A percentile compares a stretch with the other conserved stretches of the same genome.
Conservation (phyloP, 2,113 vertebrate species). For the Machaerirhynchus nigripectus region DNA sequence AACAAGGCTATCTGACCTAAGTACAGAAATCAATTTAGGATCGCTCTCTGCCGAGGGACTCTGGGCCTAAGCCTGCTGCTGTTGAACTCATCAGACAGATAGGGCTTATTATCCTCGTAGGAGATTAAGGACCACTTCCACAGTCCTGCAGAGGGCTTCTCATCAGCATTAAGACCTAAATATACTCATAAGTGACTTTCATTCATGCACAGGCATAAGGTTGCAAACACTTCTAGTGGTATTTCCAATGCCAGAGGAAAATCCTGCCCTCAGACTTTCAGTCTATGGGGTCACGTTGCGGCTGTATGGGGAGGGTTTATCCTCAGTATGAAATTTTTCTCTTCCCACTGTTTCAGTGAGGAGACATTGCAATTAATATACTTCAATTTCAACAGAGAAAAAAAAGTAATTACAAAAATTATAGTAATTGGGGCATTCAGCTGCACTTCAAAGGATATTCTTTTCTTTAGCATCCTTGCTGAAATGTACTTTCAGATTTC, state of each 20-base stretch:
- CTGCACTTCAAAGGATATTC: neutral
- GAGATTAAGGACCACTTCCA: neutral
- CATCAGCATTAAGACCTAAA: neutral
- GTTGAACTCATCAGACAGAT: neutral
- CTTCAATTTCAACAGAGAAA: neutral
- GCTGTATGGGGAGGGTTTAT: neutral
- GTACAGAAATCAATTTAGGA: constrained; percentile 29
- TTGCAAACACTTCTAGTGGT: neutral
- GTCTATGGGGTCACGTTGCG: neutral
- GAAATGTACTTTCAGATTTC: neutral
- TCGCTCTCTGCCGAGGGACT: neutral
- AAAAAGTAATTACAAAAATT: constrained; percentile 11
- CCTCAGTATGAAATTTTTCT: neutral
- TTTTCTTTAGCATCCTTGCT: neutral
- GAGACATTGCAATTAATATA: constrained; percentile 1
- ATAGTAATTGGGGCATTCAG: constrained; percentile 6
- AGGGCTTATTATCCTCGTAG: neutral
- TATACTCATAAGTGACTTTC: neutral
- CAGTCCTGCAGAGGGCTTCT: neutral
- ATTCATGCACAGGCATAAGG: neutral
- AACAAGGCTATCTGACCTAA: constrained; percentile 11
- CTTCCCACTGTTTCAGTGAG: neutral
- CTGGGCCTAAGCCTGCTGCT: neutral
- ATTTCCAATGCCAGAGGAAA: neutral
- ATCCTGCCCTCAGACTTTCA: neutral